Evolutionary conservation across 2,888 invertebrate genomes (phyloP), one percentile per base, ranked within the genome.

Genomic region (Chrysotoxum bicinctum): DNA sequence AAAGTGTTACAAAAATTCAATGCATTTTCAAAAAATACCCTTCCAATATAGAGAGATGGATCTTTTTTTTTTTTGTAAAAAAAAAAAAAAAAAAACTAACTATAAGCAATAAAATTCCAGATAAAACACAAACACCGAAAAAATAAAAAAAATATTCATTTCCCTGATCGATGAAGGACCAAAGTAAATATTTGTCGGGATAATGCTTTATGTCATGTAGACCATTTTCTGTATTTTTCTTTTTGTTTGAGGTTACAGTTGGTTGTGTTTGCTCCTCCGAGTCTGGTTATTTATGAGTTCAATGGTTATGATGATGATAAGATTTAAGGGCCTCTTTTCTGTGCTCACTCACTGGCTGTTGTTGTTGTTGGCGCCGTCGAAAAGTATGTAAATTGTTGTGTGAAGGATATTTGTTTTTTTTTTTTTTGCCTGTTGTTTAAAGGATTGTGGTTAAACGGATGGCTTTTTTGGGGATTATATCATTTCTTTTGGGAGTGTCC

Each of bases 121-220:
- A 74, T 64, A 56, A 30, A 48, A 12, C 26, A 62, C 16, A 54
- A 23, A 32, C 43, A 54, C 30, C 12, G 8, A 54, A 45, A 12
- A 21, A 48, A 48, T 10, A 48, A 4, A 48, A 48, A 72, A 40
- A 62, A 37, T 58, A 37, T 58, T 19, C 64, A 64, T 72, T 66
- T 70, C 56, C 48, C 72, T 78, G 80, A 81, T 81, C 73, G 81
- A 72, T 81, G 81, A 77, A 69, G 81, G 85, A 77, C 68, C 72
- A 77, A 76, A 85, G 85, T 73, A 77, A 81, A 85, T 85, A 77
- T 85, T 81, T 85, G 85, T 85, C 81, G 77, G 85, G 76, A 81
- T 81, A 85, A 85, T 85, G 85, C 69, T 85, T 76, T 81, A 73
- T 81, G 85, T 85, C 85, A 81, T 85, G 85, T 69, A 77, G 81